These are phyloP conservation scores for Ctenosaura bakeri DNA, from an alignment of 2,797 vertebrate species.

Conservation along the genomic window DNA sequence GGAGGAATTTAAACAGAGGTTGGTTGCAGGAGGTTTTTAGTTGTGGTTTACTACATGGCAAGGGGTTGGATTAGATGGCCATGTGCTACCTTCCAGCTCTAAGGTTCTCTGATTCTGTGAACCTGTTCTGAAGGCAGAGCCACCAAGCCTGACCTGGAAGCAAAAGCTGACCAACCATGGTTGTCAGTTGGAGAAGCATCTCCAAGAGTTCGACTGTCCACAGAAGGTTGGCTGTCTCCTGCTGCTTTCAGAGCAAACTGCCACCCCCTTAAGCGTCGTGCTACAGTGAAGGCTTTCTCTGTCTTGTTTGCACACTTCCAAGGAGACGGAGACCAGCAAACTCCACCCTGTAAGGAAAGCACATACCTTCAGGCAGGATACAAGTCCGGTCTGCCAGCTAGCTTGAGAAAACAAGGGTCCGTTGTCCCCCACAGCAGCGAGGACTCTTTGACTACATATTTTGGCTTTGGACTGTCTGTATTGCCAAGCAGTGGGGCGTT, in stretches of 20 bases:
- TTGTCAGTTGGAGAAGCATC: neutral
- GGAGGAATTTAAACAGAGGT: too few species aligned
- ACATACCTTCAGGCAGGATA: neutral
- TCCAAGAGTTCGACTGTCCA: neutral
- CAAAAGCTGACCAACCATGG: rapidly evolving
- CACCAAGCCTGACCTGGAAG: neutral
- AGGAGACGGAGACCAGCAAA: neutral
- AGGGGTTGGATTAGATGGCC: too few species aligned
- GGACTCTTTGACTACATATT: too few species aligned
- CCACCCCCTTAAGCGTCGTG: too few species aligned
- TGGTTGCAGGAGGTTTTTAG: neutral
- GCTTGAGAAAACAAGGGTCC: neutral
- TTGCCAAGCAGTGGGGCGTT: neutral
- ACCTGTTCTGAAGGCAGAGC: neutral
- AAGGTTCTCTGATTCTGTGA: neutral
- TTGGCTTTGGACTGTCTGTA: neutral
- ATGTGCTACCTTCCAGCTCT: neutral
- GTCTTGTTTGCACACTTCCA: slow-evolving; percentile 30
- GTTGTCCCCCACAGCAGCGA: neutral
- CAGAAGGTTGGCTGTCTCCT: neutral
- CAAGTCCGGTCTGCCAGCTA: neutral
- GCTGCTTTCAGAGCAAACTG: neutral
- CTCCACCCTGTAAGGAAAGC: neutral
- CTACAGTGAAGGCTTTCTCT: neutral
- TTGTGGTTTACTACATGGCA: too few species aligned